Conservation (phyloP, 1,140 invertebrate genomes). For the Steinernema feltiae region DNA sequence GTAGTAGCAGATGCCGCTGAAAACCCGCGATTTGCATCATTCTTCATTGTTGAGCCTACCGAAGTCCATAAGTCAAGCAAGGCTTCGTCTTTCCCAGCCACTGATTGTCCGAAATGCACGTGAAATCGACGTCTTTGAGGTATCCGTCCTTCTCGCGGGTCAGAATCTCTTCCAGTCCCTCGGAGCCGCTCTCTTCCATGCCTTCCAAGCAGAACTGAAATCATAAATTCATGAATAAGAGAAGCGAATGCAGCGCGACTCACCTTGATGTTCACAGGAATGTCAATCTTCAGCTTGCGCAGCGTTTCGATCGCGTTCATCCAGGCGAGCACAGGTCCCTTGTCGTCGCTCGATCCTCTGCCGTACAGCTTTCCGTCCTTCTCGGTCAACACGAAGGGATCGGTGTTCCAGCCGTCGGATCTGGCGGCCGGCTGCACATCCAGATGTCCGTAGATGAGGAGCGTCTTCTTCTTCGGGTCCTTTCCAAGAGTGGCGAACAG, state of each 20-base stretch:
- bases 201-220: slow-evolving; percentile 88
- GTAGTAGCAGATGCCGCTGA: slow-evolving; percentile 81
- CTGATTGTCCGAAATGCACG: slow-evolving; percentile 97
- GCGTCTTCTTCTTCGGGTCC: slow-evolving; percentile 73
- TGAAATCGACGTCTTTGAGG: slow-evolving; percentile 73
- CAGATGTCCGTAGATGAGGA: slow-evolving; percentile 90
- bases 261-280: slow-evolving; percentile 87
- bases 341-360: slow-evolving; percentile 85
- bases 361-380: slow-evolving; percentile 84
- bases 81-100: slow-evolving; percentile 94
- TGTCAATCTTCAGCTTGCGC: slow-evolving; percentile 66
- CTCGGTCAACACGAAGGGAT: slow-evolving; percentile 83
- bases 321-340: slow-evolving; percentile 77
- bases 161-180: slow-evolving; percentile 83
- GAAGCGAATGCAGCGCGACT: neutral
- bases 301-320: slow-evolving; percentile 83
- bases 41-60: slow-evolving; percentile 58
- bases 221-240: neutral
- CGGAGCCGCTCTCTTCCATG: slow-evolving; percentile 95
- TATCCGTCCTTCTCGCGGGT: slow-evolving; percentile 71
- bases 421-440: slow-evolving; percentile 86
- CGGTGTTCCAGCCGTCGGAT: slow-evolving; percentile 88
- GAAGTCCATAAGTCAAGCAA: slow-evolving; percentile 89
- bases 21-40: slow-evolving; percentile 23
- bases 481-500: slow-evolving; percentile 75